Conservation (phyloP, 92 coral and sea anemone genomes). For the Hydrozoanthus gracilis region DNA sequence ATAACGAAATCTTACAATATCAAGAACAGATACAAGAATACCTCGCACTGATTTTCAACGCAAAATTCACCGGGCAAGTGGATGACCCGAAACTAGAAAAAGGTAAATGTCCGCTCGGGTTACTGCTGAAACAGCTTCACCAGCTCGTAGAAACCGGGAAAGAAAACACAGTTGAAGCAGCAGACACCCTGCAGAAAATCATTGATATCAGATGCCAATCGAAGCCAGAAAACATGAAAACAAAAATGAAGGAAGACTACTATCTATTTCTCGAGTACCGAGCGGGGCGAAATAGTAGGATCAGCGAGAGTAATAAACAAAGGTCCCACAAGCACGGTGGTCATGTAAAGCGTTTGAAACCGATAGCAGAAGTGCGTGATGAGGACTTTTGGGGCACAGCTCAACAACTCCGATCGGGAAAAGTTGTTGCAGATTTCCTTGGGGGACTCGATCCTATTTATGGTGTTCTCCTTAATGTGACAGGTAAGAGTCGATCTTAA, state of each 20-base stretch:
- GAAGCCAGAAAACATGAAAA: slow-evolving; percentile 7
- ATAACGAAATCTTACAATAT: not conserved
- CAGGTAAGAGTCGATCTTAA: slow-evolving; percentile 45
- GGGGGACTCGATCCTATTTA: slow-evolving; percentile 70
- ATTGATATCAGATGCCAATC: slow-evolving; percentile 46
- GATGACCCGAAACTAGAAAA: not conserved
- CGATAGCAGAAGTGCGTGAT: slow-evolving; percentile 35
- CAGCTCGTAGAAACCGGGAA: slow-evolving; percentile 52
- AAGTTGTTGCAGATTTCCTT: slow-evolving; percentile 62
- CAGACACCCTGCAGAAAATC: slow-evolving; percentile 40
- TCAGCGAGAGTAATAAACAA: not conserved
- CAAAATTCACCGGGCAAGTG: slow-evolving; percentile 33
- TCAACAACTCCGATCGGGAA: slow-evolving; percentile 68
- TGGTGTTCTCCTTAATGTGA: slow-evolving; percentile 66
- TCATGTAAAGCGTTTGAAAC: not conserved
- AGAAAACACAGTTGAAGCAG: slow-evolving; percentile 53
- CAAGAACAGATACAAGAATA: not conserved
- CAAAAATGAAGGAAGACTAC: slow-evolving; percentile 27
- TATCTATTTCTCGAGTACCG: slow-evolving; percentile 2
- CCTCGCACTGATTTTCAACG: slow-evolving; percentile 36
- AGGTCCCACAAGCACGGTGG: not conserved
- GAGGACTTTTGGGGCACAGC: slow-evolving; percentile 65
- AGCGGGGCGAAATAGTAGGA: slow-evolving; percentile 19
- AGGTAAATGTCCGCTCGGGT: slow-evolving; percentile 33
- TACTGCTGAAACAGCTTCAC: slow-evolving; percentile 45